Conservation (phyloP, 2,888 invertebrate species). For the Drosophila setosimentum region DNA sequence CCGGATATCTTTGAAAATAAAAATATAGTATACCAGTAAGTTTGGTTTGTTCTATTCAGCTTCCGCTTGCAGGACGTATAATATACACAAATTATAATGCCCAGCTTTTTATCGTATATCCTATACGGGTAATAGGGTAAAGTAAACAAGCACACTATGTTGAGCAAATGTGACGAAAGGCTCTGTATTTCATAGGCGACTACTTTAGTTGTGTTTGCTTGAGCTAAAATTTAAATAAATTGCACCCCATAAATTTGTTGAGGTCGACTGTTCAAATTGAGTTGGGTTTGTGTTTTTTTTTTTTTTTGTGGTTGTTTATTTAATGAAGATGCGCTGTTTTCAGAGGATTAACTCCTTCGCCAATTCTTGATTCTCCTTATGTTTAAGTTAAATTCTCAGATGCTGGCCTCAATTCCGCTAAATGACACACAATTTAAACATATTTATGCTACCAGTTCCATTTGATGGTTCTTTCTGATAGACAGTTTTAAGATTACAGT, state of each 20-base stretch:
- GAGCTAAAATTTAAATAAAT: slow-evolving; percentile 49
- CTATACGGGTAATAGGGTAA: neutral
- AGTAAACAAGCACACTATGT: slow-evolving; percentile 19
- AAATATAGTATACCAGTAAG: neutral
- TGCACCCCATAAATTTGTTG: slow-evolving; percentile 33
- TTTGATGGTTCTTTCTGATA: neutral
- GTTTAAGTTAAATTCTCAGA: neutral
- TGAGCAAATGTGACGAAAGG: slow-evolving; percentile 28
- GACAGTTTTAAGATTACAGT: neutral
- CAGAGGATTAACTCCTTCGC: neutral
- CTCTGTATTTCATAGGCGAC: slow-evolving; percentile 1
- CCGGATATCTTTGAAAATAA: neutral
- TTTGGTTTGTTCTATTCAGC: neutral
- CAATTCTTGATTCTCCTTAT: neutral
- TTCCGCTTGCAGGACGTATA: neutral
- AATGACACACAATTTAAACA: neutral
- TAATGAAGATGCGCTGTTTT: slow-evolving; percentile 19
- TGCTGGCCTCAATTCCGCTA: neutral
- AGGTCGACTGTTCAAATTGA: slow-evolving; percentile 4
- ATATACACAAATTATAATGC: neutral
- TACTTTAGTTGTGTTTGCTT: slow-evolving; percentile 30
- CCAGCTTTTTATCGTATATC: neutral
- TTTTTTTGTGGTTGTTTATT: slow-evolving; percentile 2
- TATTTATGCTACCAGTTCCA: neutral
- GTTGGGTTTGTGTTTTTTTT: neutral